phyloP scores from a whole-genome alignment of 2,888 invertebrate species.

The Machimus atricapillus region DNA sequence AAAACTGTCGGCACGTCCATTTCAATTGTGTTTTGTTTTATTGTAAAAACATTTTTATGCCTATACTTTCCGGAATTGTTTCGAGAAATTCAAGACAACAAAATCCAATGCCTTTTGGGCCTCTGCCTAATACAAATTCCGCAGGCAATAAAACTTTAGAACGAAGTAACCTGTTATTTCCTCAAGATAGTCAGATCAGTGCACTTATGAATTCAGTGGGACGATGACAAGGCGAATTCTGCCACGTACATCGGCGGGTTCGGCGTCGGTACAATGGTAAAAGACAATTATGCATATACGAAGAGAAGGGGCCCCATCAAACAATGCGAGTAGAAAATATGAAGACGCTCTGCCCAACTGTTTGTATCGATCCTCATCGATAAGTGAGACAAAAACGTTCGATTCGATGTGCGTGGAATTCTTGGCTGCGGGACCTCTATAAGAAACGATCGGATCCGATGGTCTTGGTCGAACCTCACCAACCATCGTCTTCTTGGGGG shows the following conservation, averaged over 20 bases:
- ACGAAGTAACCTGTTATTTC: not conserved
- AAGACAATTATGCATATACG: slow-evolving; percentile 5
- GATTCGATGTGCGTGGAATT: slow-evolving; percentile 12
- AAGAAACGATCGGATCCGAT: not conserved
- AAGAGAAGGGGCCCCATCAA: not conserved
- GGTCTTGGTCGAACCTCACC: not conserved
- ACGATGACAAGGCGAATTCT: slow-evolving; percentile 17
- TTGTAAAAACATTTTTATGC: not conserved
- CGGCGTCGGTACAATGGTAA: slow-evolving; percentile 7
- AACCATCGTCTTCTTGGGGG: not conserved
- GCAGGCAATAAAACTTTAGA: not conserved
- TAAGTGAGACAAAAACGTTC: not conserved
- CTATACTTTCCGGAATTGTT: not conserved
- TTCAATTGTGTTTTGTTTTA: not conserved
- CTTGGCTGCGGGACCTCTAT: not conserved
- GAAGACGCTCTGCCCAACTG: not conserved
- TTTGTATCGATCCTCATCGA: not conserved
- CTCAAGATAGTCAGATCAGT: slow-evolving; percentile 16
- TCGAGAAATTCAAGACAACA: not conserved
- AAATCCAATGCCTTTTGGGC: not conserved
- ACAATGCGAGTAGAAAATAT: not conserved
- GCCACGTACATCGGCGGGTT: not conserved
- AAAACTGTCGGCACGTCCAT: not conserved
- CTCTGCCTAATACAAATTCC: slow-evolving; percentile 7
- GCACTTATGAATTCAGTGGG: slow-evolving; percentile 17